Evolutionary conservation across 2,888 invertebrate genomes (phyloP).

Genomic region (Xanthostigma xanthostigma): DNA sequence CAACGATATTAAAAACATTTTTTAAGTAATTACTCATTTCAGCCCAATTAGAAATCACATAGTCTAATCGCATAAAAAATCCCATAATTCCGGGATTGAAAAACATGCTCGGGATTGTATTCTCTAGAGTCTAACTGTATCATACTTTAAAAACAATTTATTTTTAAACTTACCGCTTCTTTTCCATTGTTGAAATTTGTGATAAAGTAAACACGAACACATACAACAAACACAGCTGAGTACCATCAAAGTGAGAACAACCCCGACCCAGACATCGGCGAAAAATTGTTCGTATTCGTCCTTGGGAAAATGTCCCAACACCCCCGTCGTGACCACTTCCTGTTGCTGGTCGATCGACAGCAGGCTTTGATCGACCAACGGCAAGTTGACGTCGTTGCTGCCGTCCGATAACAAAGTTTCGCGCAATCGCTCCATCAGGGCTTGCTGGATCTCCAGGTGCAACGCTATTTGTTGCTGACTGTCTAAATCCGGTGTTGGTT

Average conservation of each 20-base stretch:
- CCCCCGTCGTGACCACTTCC: slow-evolving; percentile 6
- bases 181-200: slow-evolving; percentile 50
- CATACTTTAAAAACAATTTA: too few species aligned
- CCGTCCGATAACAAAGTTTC: not conserved
- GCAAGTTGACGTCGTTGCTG: slow-evolving; percentile 2
- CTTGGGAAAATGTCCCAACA: slow-evolving; percentile 17
- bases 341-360: slow-evolving; percentile 8
- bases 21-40: too few species aligned
- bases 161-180: slow-evolving; percentile 35
- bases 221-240: slow-evolving; percentile 45
- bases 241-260: slow-evolving; percentile 42
- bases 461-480: too few species aligned
- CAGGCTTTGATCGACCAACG: slow-evolving; percentile 4
- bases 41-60: too few species aligned
- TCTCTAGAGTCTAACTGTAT: too few species aligned
- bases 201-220: slow-evolving; percentile 45
- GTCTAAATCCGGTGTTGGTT: too few species aligned
- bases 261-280: slow-evolving; percentile 47
- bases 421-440: too few species aligned
- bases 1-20: too few species aligned
- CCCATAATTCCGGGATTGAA: too few species aligned
- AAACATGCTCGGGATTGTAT: too few species aligned
- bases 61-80: too few species aligned
- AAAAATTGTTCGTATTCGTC: slow-evolving; percentile 38
- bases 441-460: too few species aligned